These are phyloP conservation scores for Lordiphosa andalusiaca DNA, from an alignment of 2,888 invertebrate species.

Conservation along the genomic window DNA sequence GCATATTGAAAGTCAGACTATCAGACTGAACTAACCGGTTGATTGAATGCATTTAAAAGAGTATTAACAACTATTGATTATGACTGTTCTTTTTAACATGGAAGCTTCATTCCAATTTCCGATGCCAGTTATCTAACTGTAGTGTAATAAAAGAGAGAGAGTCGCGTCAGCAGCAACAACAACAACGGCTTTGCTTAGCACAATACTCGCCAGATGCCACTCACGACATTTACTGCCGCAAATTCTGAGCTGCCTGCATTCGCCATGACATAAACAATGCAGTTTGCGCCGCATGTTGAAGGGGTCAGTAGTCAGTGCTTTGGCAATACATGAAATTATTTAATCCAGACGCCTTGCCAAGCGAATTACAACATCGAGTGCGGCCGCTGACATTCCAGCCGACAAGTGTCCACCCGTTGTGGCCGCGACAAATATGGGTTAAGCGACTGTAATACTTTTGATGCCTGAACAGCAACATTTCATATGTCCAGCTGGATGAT, in stretches of 20 bases:
- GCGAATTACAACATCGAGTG: constrained; percentile 12
- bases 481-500: no score
- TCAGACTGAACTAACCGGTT: constrained; percentile 39
- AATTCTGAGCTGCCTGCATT: no score
- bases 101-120: constrained; percentile 44
- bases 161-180: no score
- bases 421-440: constrained; percentile 8
- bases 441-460: constrained; percentile 8
- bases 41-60: constrained; percentile 34
- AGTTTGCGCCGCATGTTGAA: neutral
- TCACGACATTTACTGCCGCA: no score
- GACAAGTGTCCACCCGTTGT: constrained; percentile 8
- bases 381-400: constrained; percentile 4
- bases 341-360: constrained; percentile 8
- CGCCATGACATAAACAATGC: no score
- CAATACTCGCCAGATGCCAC: no score
- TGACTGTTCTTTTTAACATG: constrained; percentile 21
- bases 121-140: constrained; percentile 56
- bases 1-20: no score
- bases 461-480: neutral
- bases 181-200: no score
- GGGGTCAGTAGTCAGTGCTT: constrained; percentile 6
- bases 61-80: constrained; percentile 38
- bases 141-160: constrained; percentile 2
- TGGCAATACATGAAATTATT: constrained; percentile 19